Base-by-base conservation (phyloP, 2,888 invertebrate genomes). In the Neuroscelio doddi region DNA sequence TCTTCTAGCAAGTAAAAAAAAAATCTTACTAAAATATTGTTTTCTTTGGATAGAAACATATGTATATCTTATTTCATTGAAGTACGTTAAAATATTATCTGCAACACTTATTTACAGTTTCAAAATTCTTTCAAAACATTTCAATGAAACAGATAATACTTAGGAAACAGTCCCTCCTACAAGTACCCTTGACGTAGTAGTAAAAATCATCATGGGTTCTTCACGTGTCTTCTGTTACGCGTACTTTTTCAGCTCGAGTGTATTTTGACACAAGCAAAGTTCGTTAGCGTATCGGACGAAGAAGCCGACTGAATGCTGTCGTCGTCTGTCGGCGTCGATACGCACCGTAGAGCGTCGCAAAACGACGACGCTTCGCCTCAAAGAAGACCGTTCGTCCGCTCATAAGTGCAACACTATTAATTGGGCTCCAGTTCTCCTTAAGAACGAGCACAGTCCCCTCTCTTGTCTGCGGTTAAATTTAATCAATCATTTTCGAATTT, bases 291-390 rank as follows among this genome's bases (percentile, higher is more conserved):
- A 64, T 44, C 34, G 41, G 52, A 46, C 12, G 45, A 41, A 61
- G 69, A 70, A n/a, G n/a, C n/a, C n/a, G 65, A 57, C 64, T 63
- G 62, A 68, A 67, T 69, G 70, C 68, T 72, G 75, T 77, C 75
- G 72, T 72, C 70, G 71, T 75, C 76, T 76, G 76, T 78, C 75
- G 77, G 78, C 74, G 75, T 74, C 75, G 80, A 80, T 78, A 79
- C 75, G 81, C 78, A 70, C 75, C 74, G 67, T 63, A 71, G 67
- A 76, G 78, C 79, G 76, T 80, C 80, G 76, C 80, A 68, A 75
- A 77, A 72, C 73, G 73, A 70, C 70, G 71, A 71, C 72, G 69
- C 68, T 64, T 36, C 51, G 44, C 59, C 70, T 75, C 73, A 73
- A 75, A 74, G 71, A 69, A 65, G 68, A 57, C 55, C 50, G 51